Base-by-base conservation (phyloP, 2,888 invertebrate genomes). In the Agrenia bidenticulata region DNA sequence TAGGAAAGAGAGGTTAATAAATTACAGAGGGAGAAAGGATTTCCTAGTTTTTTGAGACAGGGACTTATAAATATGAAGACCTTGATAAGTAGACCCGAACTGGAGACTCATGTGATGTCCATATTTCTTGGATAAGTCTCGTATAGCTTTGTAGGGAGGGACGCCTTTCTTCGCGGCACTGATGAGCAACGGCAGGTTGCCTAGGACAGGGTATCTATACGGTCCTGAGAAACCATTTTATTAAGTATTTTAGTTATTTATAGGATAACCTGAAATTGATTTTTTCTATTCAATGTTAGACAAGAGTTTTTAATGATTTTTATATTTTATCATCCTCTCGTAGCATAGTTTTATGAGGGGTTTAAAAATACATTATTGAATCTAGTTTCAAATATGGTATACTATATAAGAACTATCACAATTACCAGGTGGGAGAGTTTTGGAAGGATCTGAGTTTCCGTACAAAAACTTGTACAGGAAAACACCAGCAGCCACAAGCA, bases 1-100 rank as follows among this genome's bases (percentile, higher is more conserved):
- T 57, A 21, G 19, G 57, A 39, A 57, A 9, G 41, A 27, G 5
- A 9, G n/a, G 19, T 55, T 19, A 55, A 55, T 37, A 55, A 37
- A 37, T 32, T 24, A 24, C 19, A 51, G 26, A 15, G 21, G 21
- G 21, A 9, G 23, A 51, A 24, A 51, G 45, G 45, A 15, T 45
- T 45, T 45, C 15, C 45, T 5, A 4, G 17, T 45, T 45, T 45
- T 19, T 45, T 49, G 11, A 32, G 4, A 32, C 11, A 32, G 32
- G 11, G 32, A 32, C 11, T 32, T 60, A 27, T 32, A 50, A 50
- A 1, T n/a, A 32, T 21, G 26, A n/a, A 15, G 26, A 69, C 69
- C 69, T 67, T 70, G 70, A 50, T 70, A 70, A 7, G 70, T 70
- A 26, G 67, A 24, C 2, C 70, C 70, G 57, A 66, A 70, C 23